A percentile compares a stretch with the other conserved stretches of the same genome.
phyloP scores from a whole-genome alignment of 1,140 invertebrate species.

The Arctopsyche grandis region DNA sequence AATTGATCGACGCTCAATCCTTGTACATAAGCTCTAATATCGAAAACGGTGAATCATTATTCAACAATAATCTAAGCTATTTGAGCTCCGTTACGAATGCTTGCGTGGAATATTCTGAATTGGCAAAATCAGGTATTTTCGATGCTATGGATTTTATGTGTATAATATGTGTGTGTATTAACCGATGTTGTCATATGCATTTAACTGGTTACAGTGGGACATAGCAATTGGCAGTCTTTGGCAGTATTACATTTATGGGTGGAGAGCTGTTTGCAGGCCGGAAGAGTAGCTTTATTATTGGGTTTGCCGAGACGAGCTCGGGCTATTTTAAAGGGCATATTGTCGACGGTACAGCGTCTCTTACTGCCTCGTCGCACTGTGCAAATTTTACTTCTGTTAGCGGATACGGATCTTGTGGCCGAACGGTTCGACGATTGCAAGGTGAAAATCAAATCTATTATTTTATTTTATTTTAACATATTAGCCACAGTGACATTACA shows the following conservation, averaged over 20 bases:
- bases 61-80: constrained; percentile 34
- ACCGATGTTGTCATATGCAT: too few relatives aligned
- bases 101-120: constrained; percentile 43
- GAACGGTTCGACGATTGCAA: constrained; percentile 49
- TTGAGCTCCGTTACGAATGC: constrained; percentile 40
- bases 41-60: background rate
- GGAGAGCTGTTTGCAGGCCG: constrained; percentile 30
- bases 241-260: constrained; percentile 39
- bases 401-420: constrained; percentile 38
- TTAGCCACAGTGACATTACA: too few relatives aligned
- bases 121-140: constrained; percentile 37
- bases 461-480: background rate
- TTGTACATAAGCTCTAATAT: constrained; percentile 26
- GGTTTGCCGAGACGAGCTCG: constrained; percentile 45
- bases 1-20: constrained; percentile 43
- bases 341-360: constrained; percentile 40
- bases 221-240: background rate
- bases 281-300: constrained; percentile 25
- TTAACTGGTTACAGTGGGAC: constrained; percentile 21
- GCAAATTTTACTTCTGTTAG: constrained; percentile 37
- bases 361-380: constrained; percentile 39
- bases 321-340: constrained; percentile 33
- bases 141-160: constrained; percentile 26
- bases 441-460: constrained; percentile 13
- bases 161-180: too few relatives aligned